Evolutionary conservation across 2,113 vertebrate species (phyloP).

Genomic region (Urocynchramus pylzowi): DNA sequence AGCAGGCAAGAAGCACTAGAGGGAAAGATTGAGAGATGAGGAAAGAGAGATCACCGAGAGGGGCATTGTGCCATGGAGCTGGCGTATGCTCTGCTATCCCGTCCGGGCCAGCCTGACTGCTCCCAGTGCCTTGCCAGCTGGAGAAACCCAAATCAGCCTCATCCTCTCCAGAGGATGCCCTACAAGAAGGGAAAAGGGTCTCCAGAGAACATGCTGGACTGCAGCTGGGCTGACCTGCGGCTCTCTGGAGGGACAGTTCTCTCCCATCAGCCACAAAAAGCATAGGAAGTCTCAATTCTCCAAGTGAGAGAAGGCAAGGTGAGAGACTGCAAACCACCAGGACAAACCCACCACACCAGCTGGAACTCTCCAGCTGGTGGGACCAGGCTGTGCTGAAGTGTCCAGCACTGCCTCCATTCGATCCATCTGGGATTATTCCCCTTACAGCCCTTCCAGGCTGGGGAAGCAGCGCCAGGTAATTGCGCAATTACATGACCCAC

Average conservation of each 20-base stretch:
- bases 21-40: neutral
- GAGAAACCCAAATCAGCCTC: neutral
- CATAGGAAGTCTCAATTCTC: neutral
- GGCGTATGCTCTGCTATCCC: accelerated
- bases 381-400: neutral
- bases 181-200: neutral
- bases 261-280: neutral
- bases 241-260: neutral
- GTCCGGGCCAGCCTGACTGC: neutral
- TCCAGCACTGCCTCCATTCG: neutral
- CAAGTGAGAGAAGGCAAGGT: neutral
- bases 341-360: neutral
- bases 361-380: neutral
- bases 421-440: neutral
- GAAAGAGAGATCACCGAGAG: neutral
- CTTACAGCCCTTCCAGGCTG: accelerated
- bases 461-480: neutral
- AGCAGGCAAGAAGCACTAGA: neutral
- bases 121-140: neutral
- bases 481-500: neutral
- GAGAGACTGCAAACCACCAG: neutral
- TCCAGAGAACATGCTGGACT: neutral
- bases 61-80: accelerated
- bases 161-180: neutral
- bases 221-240: neutral